Conservation (phyloP, 2,113 vertebrate genomes). For the Ornithorhynchus anatinus region DNA sequence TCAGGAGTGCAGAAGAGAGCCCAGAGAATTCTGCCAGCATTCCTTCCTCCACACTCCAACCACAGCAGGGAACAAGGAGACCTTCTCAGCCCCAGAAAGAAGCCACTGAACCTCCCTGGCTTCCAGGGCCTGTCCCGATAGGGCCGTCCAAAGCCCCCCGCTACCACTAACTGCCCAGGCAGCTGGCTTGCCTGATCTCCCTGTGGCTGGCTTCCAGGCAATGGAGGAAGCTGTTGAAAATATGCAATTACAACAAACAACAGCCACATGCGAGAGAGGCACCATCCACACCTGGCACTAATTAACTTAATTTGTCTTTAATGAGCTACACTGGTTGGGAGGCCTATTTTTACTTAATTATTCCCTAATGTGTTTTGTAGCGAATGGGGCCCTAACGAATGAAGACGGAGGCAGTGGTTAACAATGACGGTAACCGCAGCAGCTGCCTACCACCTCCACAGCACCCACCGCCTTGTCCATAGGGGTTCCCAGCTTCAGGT, state of each 20-base stretch:
- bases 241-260: constrained; percentile 77
- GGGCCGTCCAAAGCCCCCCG: neutral
- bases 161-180: neutral
- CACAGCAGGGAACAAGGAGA: neutral
- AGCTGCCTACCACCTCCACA: too few species aligned
- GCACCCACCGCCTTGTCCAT: neutral
- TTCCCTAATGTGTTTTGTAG: constrained; percentile 72
- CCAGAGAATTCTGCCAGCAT: too few species aligned
- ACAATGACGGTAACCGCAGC: neutral
- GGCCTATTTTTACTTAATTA: constrained; percentile 84
- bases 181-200: constrained; percentile 24
- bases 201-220: constrained; percentile 59
- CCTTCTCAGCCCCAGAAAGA: too few species aligned
- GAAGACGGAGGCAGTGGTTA: neutral
- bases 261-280: constrained; percentile 64
- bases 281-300: constrained; percentile 79
- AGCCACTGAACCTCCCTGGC: too few species aligned
- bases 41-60: too few species aligned
- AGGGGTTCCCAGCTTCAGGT: neutral
- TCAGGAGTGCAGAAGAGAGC: too few species aligned
- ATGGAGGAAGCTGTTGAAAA: constrained; percentile 60
- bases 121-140: too few species aligned
- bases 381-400: constrained; percentile 53
- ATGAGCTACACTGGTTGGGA: constrained; percentile 78
- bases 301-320: constrained; percentile 82